phyloP scores from a whole-genome alignment of 2,888 invertebrate species.

The Erebia epiphron region DNA sequence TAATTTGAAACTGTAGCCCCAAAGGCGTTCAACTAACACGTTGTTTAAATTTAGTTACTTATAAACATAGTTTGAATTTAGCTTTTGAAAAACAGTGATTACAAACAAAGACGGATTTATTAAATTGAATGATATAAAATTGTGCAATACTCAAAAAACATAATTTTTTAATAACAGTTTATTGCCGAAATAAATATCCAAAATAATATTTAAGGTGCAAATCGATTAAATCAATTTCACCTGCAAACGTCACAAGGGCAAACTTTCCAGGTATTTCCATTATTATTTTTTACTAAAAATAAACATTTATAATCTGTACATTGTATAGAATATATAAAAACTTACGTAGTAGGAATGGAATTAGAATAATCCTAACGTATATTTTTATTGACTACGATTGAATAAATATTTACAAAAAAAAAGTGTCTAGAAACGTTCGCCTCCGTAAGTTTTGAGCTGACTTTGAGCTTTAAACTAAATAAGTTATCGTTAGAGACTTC shows the following conservation, averaged over 20 bases:
- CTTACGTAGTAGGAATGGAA: slow-evolving; percentile 69
- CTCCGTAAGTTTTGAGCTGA: slow-evolving; percentile 69
- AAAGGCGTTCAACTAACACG: background rate
- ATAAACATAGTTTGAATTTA: background rate
- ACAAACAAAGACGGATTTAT: background rate
- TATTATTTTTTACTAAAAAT: slow-evolving; percentile 47
- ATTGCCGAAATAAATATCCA: slow-evolving; percentile 9
- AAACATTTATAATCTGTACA: slow-evolving; percentile 52
- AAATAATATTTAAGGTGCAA: slow-evolving; percentile 10
- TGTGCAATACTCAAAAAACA: slow-evolving; percentile 29
- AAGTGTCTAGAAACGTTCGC: slow-evolving; percentile 27
- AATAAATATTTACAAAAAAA: slow-evolving; percentile 65
- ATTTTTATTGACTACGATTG: slow-evolving; percentile 50
- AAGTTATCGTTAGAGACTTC: slow-evolving; percentile 33
- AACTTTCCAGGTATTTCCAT: background rate
- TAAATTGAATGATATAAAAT: background rate
- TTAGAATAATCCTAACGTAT: slow-evolving; percentile 49
- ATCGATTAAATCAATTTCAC: slow-evolving; percentile 38
- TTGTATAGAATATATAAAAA: slow-evolving; percentile 59
- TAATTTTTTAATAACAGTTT: slow-evolving; percentile 5
- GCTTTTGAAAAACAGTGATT: slow-evolving; percentile 1
- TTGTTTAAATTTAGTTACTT: background rate
- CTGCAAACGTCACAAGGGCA: slow-evolving; percentile 12
- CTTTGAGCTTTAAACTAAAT: slow-evolving; percentile 79
- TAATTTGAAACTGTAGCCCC: background rate